phyloP scores from a whole-genome alignment of 2,797 vertebrate genomes.

The Craterocephalus amniculus region DNA sequence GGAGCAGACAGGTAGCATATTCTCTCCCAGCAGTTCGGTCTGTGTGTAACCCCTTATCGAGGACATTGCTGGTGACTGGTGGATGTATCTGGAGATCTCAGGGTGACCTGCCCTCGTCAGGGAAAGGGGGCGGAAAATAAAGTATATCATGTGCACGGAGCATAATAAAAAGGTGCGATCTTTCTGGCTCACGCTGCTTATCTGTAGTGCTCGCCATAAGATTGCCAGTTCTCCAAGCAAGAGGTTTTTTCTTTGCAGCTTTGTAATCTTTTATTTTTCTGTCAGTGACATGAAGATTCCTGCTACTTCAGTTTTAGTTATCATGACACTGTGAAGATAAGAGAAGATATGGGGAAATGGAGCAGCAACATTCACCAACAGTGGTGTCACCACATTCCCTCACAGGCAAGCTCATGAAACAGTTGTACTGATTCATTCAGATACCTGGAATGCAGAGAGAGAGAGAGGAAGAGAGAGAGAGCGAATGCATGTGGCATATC shows the following conservation, averaged over 20 bases:
- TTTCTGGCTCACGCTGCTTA: conserved; percentile 22
- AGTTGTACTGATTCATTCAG: conserved; percentile 22
- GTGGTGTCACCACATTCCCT: conserved; percentile 38
- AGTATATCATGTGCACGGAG: conserved; percentile 29
- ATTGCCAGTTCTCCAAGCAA: conserved; percentile 19
- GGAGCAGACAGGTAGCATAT: conserved; percentile 64
- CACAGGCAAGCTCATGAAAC: conserved; percentile 26
- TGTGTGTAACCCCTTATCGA: conserved; percentile 59
- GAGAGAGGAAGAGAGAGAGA: conserved; percentile 1
- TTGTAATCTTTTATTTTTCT: conserved; percentile 9
- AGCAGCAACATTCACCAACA: conserved; percentile 52
- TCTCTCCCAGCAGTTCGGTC: conserved; percentile 58
- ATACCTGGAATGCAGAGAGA: conserved; percentile 25
- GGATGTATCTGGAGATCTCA: conserved; percentile 71
- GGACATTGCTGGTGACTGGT: conserved; percentile 63
- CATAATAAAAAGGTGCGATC: conserved; percentile 58
- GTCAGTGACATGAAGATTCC: background rate
- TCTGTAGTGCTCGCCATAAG: conserved; percentile 14
- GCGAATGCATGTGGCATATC: background rate
- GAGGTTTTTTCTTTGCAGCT: conserved; percentile 6
- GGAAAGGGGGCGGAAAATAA: conserved; percentile 41
- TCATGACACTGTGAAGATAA: conserved; percentile 28
- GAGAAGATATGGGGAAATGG: conserved; percentile 29
- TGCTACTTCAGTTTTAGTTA: conserved; percentile 9
- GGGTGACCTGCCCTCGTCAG: conserved; percentile 72